A percentile compares a stretch with the other conserved stretches of the same genome.
phyloP scores from a whole-genome alignment of 2,888 invertebrate species.

The Eupithecia exiguata region DNA sequence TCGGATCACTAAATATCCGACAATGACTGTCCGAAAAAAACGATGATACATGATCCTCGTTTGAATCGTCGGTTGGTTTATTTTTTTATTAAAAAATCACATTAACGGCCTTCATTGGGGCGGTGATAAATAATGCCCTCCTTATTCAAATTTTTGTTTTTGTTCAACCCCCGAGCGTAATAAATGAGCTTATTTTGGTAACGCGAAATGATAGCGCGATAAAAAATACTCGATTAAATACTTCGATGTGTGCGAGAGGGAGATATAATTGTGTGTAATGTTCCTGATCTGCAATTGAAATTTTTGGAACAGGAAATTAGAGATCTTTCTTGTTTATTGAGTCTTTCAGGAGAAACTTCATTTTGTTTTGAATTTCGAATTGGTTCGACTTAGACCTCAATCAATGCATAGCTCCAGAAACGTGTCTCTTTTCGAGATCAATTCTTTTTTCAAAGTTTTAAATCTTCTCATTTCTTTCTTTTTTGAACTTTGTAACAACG shows the following conservation, averaged over 20 bases:
- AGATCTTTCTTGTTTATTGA: background rate
- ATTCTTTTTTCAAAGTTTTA: background rate
- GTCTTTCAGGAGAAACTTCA: background rate
- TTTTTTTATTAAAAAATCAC: slow-evolving; percentile 83
- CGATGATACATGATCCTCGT: slow-evolving; percentile 84
- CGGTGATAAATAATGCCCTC: slow-evolving; percentile 84
- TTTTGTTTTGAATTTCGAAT: background rate
- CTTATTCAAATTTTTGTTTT: slow-evolving; percentile 84
- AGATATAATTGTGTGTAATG: slow-evolving; percentile 8
- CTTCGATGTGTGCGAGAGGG: slow-evolving; percentile 51
- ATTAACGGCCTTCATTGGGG: slow-evolving; percentile 84
- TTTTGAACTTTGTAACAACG: too few species aligned
- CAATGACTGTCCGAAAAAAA: slow-evolving; percentile 82
- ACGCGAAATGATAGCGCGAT: slow-evolving; percentile 78
- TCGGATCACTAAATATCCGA: slow-evolving; percentile 59
- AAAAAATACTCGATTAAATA: slow-evolving; percentile 73
- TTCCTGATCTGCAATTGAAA: background rate
- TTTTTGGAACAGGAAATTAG: slow-evolving; percentile 5
- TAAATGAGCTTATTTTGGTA: slow-evolving; percentile 84
- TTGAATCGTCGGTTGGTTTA: slow-evolving; percentile 73
- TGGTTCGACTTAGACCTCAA: background rate
- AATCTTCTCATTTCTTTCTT: too few species aligned
- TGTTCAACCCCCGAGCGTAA: slow-evolving; percentile 79
- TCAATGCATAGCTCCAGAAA: too few species aligned
- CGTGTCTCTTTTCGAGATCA: background rate